These are phyloP conservation scores for Onychorhynchus coronatus DNA, from an alignment of 2,113 vertebrate genomes.

Conservation along the genomic window DNA sequence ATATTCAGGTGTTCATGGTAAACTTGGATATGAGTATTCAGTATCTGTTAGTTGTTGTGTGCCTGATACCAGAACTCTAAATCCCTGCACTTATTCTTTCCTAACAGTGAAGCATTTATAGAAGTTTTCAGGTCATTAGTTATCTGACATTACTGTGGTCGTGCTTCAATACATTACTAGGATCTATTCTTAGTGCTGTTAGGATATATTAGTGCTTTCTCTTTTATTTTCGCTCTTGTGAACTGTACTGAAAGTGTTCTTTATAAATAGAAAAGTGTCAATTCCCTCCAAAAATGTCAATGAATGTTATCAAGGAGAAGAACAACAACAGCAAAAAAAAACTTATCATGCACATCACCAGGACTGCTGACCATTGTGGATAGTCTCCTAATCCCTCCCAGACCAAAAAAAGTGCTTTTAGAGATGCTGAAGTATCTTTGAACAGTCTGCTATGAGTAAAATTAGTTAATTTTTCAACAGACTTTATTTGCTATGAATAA, in stretches of 20 bases:
- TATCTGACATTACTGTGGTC: not conserved
- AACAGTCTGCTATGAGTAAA: not conserved
- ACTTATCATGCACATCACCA: not conserved
- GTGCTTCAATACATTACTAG: not conserved
- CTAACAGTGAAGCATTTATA: not conserved
- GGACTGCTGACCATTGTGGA: not conserved
- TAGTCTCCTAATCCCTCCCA: not conserved
- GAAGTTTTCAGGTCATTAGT: not conserved
- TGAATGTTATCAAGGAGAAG: not conserved
- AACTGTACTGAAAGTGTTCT: not conserved
- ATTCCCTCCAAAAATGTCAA: not conserved
- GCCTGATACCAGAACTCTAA: not conserved
- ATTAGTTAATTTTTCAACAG: constrained; percentile 15
- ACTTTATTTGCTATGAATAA: constrained; percentile 31
- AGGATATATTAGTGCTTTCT: not conserved
- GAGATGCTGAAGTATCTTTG: not conserved
- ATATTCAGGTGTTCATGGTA: not conserved
- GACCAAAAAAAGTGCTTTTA: not conserved
- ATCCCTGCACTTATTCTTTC: not conserved
- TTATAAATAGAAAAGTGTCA: not conserved
- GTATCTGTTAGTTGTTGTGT: not conserved
- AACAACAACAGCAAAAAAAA: not conserved
- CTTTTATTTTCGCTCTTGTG: not conserved
- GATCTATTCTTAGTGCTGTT: not conserved
- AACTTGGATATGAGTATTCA: not conserved